Evolutionary conservation across 2,888 invertebrate species (phyloP).

Genomic region (Galerucella pusilla): DNA sequence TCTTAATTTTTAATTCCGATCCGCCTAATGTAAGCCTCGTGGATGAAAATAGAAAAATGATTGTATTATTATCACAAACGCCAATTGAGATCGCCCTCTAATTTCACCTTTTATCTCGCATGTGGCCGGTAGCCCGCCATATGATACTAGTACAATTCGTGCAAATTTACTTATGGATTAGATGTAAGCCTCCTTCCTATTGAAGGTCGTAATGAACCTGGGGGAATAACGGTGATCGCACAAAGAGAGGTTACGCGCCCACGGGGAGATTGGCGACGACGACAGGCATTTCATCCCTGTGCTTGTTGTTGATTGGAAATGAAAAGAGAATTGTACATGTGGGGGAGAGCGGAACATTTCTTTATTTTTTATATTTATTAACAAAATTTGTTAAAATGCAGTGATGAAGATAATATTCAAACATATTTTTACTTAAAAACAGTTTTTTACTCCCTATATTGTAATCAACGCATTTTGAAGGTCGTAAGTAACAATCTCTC

Average conservation of each 20-base stretch:
- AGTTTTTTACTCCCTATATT: too few relatives aligned
- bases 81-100: constrained; percentile 19
- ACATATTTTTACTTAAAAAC: too few relatives aligned
- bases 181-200: constrained; percentile 45
- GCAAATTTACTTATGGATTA: constrained; percentile 52
- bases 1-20: neutral
- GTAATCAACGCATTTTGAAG: too few relatives aligned
- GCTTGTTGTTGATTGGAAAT: constrained; percentile 43
- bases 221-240: constrained; percentile 47
- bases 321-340: constrained; percentile 36
- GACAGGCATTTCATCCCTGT: constrained; percentile 29
- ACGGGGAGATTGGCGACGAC: constrained; percentile 33
- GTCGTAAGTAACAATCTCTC: too few relatives aligned
- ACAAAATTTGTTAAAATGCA: too few relatives aligned
- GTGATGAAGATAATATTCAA: too few relatives aligned
- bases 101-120: constrained; percentile 25
- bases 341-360: constrained; percentile 30
- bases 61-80: neutral
- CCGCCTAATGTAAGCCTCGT: neutral
- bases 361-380: too few relatives aligned
- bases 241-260: constrained; percentile 46
- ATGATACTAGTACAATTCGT: constrained; percentile 46
- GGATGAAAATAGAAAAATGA: neutral
- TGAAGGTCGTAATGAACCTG: constrained; percentile 49
- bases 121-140: constrained; percentile 34